Evolutionary conservation across 2,888 invertebrate species (phyloP), one percentile per base, ranked within the genome.

Genomic region (Physocephala rufipes): DNA sequence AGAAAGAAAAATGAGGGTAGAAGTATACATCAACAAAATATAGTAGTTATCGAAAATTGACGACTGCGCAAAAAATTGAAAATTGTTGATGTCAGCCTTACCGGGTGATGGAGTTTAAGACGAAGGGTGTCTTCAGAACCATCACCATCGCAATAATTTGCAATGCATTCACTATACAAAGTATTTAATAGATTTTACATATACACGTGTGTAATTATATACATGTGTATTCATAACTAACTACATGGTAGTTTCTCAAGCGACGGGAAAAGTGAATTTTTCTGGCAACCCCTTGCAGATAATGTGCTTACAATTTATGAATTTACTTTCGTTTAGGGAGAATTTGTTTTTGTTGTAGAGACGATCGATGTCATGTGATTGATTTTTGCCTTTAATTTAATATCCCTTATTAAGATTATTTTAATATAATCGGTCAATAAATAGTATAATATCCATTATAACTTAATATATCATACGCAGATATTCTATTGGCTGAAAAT

Each of bases 61-160:
- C 49, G 9, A 65, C 9, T 28, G 21, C 28, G 21, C 55, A 53
- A n/a, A 53, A n/a, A 66, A 53, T 51, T 66, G 53, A n/a, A 66
- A 47, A 16, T 51, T 65, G 47, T 55, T 67, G 45, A 43, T 67
- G 43, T 67, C 55, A 21, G 65, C 49, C 9, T 30, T 19, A 2
- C n/a, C 45, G 62, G 21, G 43, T 1, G 13, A 16, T 30, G 13
- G 9, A 30, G 5, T 30, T 43, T 16, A 13, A 62, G 43, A n/a
- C 30, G 36, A 30, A 65, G 53, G 36, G 53, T 36, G 53, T 53
- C 55, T 55, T 30, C 30, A 1, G 16, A 59, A 62, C 43, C 62
- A 62, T 62, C 62, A 15, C 13, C 36, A 36, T 36, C 36, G 9
- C 36, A 36, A 4, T 36, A 7, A 36, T 4, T 9, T 36, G 36